phyloP scores from a whole-genome alignment of 2,888 invertebrate species.

The Heterodera filipjevi region DNA sequence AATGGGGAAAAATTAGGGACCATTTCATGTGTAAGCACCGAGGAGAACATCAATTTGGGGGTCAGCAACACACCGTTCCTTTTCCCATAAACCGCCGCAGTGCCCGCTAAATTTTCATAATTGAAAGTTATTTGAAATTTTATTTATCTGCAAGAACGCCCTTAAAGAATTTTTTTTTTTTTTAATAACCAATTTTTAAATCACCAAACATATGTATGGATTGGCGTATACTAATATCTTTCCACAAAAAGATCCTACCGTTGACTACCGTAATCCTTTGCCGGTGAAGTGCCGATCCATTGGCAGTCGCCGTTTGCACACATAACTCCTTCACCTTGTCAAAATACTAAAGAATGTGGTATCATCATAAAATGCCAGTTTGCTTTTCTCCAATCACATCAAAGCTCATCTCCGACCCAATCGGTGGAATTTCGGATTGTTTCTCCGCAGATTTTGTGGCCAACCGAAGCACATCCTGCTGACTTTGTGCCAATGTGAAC shows the following conservation, averaged over 20 bases:
- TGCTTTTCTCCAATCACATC: conserved; percentile 31
- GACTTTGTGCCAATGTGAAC: conserved; percentile 51
- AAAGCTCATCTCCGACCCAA: conserved; percentile 48
- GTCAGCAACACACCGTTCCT: conserved; percentile 58
- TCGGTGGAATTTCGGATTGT: conserved; percentile 37
- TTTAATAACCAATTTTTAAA: no score
- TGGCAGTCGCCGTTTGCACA: conserved; percentile 47
- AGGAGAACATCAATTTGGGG: conserved; percentile 54
- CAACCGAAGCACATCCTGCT: conserved; percentile 50
- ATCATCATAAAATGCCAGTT: background rate
- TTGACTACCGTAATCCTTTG: conserved; percentile 60
- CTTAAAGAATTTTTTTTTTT: no score
- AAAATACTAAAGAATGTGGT: conserved; percentile 47
- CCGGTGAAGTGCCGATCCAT: conserved; percentile 46
- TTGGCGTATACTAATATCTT: no score
- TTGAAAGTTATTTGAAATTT: no score
- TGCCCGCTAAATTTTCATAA: conserved; percentile 35
- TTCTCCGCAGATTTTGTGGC: conserved; percentile 30
- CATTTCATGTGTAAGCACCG: conserved; percentile 64
- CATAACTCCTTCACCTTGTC: conserved; percentile 63
- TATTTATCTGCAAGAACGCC: background rate
- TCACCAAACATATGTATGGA: no score
- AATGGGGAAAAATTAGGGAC: conserved; percentile 61
- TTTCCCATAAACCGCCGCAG: conserved; percentile 54
- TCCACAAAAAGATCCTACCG: conserved; percentile 28